These are phyloP conservation scores for Grapholita molesta DNA, from an alignment of 1,140 invertebrate species.

Conservation along the genomic window DNA sequence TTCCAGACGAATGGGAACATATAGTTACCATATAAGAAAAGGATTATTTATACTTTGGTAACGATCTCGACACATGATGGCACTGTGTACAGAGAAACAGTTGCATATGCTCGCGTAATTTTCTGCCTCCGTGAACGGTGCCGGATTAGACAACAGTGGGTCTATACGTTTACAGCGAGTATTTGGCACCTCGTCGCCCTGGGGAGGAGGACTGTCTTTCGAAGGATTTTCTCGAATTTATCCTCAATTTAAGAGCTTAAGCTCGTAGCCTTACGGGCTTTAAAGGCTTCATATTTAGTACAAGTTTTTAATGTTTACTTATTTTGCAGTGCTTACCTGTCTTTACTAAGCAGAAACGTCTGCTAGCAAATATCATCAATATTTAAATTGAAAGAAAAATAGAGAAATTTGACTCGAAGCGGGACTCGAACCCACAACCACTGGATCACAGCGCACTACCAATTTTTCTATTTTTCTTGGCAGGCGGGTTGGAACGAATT, in stretches of 20 bases:
- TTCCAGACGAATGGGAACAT: too few species aligned
- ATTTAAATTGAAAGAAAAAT: too few species aligned
- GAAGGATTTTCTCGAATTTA: neutral
- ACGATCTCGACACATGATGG: neutral
- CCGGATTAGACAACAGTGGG: neutral
- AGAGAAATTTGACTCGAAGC: too few species aligned
- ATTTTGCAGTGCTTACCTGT: too few species aligned
- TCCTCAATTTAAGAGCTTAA: neutral
- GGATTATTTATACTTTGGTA: neutral
- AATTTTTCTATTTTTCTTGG: too few species aligned
- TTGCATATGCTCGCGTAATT: neutral
- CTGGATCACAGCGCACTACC: too few species aligned
- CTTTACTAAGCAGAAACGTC: too few species aligned
- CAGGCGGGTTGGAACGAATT: too few species aligned
- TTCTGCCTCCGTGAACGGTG: slow-evolving; percentile 8
- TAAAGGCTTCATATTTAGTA: neutral
- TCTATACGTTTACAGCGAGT: neutral
- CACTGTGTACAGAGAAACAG: neutral
- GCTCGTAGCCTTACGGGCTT: neutral
- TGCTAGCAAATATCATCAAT: too few species aligned
- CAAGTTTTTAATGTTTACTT: neutral
- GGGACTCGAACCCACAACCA: too few species aligned
- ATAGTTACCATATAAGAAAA: neutral
- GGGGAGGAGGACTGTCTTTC: neutral
- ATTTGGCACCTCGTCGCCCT: neutral